A percentile compares a stretch with the other conserved stretches of the same genome.
Evolutionary conservation across 2,113 vertebrate genomes (phyloP).

Genomic region (Pelusios castaneus): DNA sequence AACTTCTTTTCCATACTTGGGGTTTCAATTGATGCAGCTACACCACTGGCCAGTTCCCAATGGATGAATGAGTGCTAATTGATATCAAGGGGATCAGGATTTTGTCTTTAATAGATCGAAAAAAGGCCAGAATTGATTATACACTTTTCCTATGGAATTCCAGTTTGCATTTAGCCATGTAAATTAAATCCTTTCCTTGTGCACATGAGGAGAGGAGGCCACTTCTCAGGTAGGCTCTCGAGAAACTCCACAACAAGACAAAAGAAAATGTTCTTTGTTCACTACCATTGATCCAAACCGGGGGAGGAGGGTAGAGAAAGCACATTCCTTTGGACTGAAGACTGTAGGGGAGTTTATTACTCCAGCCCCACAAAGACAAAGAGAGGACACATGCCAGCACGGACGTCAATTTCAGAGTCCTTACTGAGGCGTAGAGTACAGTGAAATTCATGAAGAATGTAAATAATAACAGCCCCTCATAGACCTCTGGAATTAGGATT

Average conservation of each 20-base stretch:
- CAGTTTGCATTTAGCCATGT: background rate
- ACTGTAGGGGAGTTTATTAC: background rate
- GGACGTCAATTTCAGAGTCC: background rate
- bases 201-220: background rate
- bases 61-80: background rate
- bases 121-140: accelerated
- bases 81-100: background rate
- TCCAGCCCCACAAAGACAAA: background rate
- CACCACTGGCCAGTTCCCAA: background rate
- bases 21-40: background rate
- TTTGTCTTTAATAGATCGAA: background rate
- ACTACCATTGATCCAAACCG: background rate
- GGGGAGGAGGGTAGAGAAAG: background rate
- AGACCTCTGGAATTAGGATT: background rate
- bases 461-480: background rate
- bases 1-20: accelerated
- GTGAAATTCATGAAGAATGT: background rate
- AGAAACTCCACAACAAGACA: background rate
- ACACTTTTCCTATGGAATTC: background rate
- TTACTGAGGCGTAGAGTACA: background rate
- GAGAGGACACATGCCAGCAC: background rate
- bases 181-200: background rate
- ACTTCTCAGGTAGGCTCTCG: background rate
- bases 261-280: background rate
- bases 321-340: background rate